Evolutionary conservation across 2,113 vertebrate species (phyloP).

Genomic region (Chaetodon auriga): DNA sequence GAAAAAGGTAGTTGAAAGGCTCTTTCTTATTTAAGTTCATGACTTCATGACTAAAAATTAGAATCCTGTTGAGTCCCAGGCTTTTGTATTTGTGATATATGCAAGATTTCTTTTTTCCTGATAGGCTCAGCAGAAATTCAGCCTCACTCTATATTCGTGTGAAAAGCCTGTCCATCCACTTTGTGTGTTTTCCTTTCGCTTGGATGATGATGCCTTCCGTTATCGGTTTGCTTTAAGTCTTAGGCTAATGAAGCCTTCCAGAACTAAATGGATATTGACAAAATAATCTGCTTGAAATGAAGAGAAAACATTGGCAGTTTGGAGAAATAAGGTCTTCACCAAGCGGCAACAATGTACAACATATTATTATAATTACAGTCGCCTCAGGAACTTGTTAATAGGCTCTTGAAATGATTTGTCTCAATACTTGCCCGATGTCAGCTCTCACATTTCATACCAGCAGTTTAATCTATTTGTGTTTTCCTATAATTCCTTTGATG

Average conservation of each 20-base stretch:
- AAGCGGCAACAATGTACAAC: not conserved
- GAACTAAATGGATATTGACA: not conserved
- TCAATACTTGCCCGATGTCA: not conserved
- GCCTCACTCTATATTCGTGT: not conserved
- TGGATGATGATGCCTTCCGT: not conserved
- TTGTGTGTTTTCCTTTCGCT: not conserved
- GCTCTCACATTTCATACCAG: not conserved
- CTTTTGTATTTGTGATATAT: not conserved
- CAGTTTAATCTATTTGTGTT: not conserved
- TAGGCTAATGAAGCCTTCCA: not conserved
- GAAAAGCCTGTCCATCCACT: not conserved
- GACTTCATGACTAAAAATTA: not conserved
- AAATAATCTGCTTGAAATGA: not conserved
- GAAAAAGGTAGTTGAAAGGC: constrained; percentile 23
- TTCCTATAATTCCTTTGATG: not conserved
- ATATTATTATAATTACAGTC: not conserved
- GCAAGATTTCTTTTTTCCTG: not conserved
- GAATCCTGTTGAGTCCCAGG: not conserved
- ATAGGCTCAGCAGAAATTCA: not conserved
- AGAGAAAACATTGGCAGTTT: too few species aligned
- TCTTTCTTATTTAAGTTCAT: not conserved
- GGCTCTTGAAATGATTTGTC: not conserved
- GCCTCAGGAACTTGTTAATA: not conserved
- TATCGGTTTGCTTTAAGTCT: not conserved
- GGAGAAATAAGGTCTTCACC: not conserved